Evolutionary conservation across 2,888 invertebrate species (phyloP).

Genomic region (Dasysyrphus albostriatus): DNA sequence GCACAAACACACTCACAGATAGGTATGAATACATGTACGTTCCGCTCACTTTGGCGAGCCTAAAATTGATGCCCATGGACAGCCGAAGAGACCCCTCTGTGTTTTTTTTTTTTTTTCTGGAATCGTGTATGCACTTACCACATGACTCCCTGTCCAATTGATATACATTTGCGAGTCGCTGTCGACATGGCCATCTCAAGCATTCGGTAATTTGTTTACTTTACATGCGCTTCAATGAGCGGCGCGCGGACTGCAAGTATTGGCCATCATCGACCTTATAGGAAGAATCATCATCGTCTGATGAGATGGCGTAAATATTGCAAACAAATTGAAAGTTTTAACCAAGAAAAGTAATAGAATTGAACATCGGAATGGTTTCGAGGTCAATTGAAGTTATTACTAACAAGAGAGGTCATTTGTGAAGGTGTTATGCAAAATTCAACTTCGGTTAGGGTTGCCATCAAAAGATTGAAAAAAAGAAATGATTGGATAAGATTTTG

Average conservation of each 20-base stretch:
- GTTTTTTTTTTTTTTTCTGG: conserved; percentile 2
- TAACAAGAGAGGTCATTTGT: conserved; percentile 35
- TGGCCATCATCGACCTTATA: conserved; percentile 21
- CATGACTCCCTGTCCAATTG: conserved; percentile 72
- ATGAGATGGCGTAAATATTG: conserved; percentile 34
- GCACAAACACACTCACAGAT: background rate
- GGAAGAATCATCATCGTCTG: conserved; percentile 8
- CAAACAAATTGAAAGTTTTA: conserved; percentile 81
- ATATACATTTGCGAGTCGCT: conserved; percentile 65
- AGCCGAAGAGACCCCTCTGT: conserved; percentile 44
- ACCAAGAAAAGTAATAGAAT: conserved; percentile 78
- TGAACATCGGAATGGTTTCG: conserved; percentile 37
- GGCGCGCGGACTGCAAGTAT: background rate
- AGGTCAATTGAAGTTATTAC: conserved; percentile 53
- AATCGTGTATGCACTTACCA: conserved; percentile 57
- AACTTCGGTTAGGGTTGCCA: background rate
- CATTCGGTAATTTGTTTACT: conserved; percentile 71
- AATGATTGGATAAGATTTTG: background rate
- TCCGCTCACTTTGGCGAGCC: conserved; percentile 57
- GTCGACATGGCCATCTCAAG: conserved; percentile 55
- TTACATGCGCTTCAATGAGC: conserved; percentile 37
- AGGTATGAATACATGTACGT: background rate
- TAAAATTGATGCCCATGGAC: conserved; percentile 67
- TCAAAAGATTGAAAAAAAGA: background rate
- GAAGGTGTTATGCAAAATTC: conserved; percentile 38